Percentiles rank a stretch among this genome's conserved stretches.
phyloP scores from a whole-genome alignment of 1,140 invertebrate genomes.

The Holotrichia oblita region DNA sequence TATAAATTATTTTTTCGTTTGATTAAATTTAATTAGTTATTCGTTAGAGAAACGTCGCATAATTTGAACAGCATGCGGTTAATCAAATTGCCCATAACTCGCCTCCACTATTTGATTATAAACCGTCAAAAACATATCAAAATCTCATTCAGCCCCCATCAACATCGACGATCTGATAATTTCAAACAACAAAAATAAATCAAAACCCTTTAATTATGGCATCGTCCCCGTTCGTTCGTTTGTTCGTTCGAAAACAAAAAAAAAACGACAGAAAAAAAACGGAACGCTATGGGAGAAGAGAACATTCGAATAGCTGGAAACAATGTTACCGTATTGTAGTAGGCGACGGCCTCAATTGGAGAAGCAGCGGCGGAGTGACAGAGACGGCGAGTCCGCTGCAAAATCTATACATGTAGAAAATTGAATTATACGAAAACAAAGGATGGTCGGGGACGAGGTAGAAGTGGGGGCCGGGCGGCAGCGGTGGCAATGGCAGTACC shows the following conservation, averaged over 20 bases:
- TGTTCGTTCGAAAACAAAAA: background rate
- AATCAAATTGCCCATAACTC: constrained; percentile 1
- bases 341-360: constrained; percentile 5
- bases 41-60: too few relatives aligned
- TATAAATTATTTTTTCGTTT: too few relatives aligned
- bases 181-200: constrained; percentile 17
- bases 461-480: constrained; percentile 23
- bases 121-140: constrained; percentile 22
- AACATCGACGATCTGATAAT: constrained; percentile 3
- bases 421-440: constrained; percentile 57
- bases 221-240: background rate
- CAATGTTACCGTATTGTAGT: constrained; percentile 25
- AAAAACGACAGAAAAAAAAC: background rate
- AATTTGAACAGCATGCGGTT: background rate
- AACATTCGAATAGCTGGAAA: constrained; percentile 23
- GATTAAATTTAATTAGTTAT: too few relatives aligned
- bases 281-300: background rate
- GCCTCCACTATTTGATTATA: background rate
- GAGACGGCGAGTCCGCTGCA: constrained; percentile 41
- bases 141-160: background rate
- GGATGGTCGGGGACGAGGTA: constrained; percentile 35
- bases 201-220: constrained; percentile 9
- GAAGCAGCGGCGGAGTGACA: background rate
- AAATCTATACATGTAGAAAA: constrained; percentile 54
- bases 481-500: constrained; percentile 44